These are phyloP conservation scores for Camelus bactrianus DNA, from an alignment of 2,113 vertebrate species.

Conservation along the genomic window DNA sequence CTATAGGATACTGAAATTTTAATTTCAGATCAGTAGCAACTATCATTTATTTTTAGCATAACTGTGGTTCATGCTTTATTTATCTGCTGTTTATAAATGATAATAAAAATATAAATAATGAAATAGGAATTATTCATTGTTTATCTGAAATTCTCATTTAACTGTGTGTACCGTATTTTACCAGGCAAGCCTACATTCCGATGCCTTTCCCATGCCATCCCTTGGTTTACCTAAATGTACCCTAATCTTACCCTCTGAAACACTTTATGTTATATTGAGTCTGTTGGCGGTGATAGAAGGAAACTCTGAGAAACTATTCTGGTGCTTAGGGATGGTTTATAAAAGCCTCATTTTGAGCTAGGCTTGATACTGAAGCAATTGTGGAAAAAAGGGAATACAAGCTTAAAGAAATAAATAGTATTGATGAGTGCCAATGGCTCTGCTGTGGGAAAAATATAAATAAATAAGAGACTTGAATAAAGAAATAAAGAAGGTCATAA, in stretches of 20 bases:
- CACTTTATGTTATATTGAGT: not conserved
- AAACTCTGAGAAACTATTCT: not conserved
- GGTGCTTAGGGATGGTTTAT: not conserved
- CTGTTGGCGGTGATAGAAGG: not conserved
- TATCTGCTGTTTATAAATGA: not conserved
- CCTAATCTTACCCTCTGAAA: not conserved
- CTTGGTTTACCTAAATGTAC: not conserved
- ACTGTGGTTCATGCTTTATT: not conserved
- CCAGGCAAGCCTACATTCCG: not conserved
- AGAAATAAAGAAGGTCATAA: not conserved
- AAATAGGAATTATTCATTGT: not conserved
- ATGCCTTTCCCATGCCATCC: too few relatives aligned
- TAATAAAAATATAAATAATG: not conserved
- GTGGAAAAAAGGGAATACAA: not conserved
- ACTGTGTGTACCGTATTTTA: not conserved
- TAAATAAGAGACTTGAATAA: not conserved
- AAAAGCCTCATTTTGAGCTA: not conserved
- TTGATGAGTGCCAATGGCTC: too few relatives aligned
- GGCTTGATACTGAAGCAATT: not conserved
- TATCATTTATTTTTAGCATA: not conserved
- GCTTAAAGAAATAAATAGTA: not conserved
- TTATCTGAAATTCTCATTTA: not conserved
- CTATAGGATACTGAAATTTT: not conserved
- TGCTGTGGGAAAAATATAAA: not conserved
- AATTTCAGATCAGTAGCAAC: not conserved